Percentiles rank a stretch among this genome's conserved stretches.
These are phyloP conservation scores for Zaprionus obscuricornis DNA, from an alignment of 2,888 invertebrate genomes.

Conservation along the genomic window DNA sequence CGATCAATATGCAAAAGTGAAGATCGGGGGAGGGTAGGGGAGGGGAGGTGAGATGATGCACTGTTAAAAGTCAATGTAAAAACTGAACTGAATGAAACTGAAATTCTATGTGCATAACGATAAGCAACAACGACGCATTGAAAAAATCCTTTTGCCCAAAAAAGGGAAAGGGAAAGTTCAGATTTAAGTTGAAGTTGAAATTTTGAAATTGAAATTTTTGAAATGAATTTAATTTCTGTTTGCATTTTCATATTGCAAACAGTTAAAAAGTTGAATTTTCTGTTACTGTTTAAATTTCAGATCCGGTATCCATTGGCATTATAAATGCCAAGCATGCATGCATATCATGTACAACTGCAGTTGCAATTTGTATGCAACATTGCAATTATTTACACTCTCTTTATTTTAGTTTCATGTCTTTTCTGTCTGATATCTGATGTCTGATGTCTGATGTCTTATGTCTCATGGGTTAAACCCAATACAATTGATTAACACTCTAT, in stretches of 20 bases:
- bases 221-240: too few relatives aligned
- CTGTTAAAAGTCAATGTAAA: too few relatives aligned
- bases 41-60: too few relatives aligned
- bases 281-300: conserved; percentile 27
- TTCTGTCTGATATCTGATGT: too few relatives aligned
- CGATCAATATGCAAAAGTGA: too few relatives aligned
- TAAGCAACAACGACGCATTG: too few relatives aligned
- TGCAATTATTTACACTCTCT: conserved; percentile 54
- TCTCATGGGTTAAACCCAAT: conserved; percentile 46
- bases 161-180: conserved; percentile 49
- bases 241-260: too few relatives aligned
- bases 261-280: conserved; percentile 43
- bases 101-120: conserved; percentile 42
- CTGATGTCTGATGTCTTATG: too few relatives aligned
- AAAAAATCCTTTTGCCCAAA: too few relatives aligned
- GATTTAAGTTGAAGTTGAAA: conserved; percentile 1
- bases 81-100: too few relatives aligned
- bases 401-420: conserved; percentile 12
- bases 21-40: too few relatives aligned
- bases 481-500: conserved; percentile 47
- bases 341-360: conserved; percentile 43
- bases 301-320: conserved; percentile 46
- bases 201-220: too few relatives aligned
- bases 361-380: conserved; percentile 63
- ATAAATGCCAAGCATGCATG: conserved; percentile 59